Evolutionary conservation across 92 coral and sea anemone species (phyloP).

Genomic region (Porites rus): DNA sequence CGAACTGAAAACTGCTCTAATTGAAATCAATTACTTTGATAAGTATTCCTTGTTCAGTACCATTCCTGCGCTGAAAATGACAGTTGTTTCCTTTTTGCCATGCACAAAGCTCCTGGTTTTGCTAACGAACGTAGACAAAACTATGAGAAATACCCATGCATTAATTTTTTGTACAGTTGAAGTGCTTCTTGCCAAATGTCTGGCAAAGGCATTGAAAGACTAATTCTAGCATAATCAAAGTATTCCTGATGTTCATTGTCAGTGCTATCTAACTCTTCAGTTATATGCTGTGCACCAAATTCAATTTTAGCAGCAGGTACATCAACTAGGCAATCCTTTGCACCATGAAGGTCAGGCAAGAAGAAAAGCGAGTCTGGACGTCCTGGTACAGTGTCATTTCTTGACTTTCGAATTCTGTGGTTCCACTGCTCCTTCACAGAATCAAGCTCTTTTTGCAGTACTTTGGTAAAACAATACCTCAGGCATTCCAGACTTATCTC

Average conservation of each 20-base stretch:
- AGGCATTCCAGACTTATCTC: conserved; percentile 50
- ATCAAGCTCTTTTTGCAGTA: conserved; percentile 42
- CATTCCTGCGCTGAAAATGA: too few species aligned
- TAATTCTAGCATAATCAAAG: conserved; percentile 31
- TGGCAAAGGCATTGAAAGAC: conserved; percentile 15
- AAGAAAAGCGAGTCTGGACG: conserved; percentile 60
- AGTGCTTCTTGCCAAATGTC: conserved; percentile 27
- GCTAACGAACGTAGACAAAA: neutral
- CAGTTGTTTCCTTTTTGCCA: too few species aligned
- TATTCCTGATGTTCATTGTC: conserved; percentile 37
- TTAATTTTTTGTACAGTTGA: conserved; percentile 27
- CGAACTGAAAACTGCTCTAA: too few species aligned
- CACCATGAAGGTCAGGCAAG: conserved; percentile 58
- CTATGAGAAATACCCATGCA: neutral
- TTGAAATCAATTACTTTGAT: too few species aligned
- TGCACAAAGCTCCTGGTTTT: too few species aligned
- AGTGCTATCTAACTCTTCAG: conserved; percentile 4
- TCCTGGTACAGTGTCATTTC: conserved; percentile 43
- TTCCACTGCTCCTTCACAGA: conserved; percentile 64
- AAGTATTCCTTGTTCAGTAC: too few species aligned
- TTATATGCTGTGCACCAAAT: conserved; percentile 7
- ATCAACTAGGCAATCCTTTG: neutral
- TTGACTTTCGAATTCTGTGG: conserved; percentile 54
- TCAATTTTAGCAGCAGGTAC: neutral
- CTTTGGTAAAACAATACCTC: conserved; percentile 52